Conservation (phyloP, 2,113 vertebrate genomes). For the Ivindomyrus marchei region DNA sequence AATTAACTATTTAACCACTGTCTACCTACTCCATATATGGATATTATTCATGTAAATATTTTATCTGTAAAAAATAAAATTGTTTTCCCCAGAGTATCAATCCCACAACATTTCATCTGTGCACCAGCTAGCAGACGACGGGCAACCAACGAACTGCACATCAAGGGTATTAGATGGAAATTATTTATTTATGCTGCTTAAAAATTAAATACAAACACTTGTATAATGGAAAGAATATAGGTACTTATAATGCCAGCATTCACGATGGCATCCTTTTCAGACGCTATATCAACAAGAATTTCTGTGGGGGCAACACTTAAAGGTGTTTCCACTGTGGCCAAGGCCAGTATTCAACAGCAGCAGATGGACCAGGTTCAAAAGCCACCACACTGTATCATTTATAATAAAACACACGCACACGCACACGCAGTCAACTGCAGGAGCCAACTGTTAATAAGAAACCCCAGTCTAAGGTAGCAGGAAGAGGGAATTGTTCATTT, state of each 20-base stretch:
- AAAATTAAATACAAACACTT: background rate
- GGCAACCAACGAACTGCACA: background rate
- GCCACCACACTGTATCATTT: background rate
- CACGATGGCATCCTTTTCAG: background rate
- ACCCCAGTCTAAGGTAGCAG: background rate
- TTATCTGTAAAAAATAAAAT: background rate
- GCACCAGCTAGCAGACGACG: background rate
- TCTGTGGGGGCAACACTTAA: background rate
- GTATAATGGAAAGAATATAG: background rate
- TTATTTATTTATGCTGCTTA: background rate
- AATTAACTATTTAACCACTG: background rate
- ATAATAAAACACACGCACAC: background rate
- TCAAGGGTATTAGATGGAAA: background rate
- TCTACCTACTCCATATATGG: background rate
- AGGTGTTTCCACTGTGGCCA: background rate
- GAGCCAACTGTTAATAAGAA: background rate
- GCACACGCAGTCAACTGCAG: background rate
- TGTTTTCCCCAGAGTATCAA: background rate
- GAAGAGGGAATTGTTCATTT: background rate
- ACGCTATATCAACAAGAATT: background rate
- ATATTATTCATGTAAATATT: background rate
- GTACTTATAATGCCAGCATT: background rate
- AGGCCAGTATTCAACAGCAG: background rate
- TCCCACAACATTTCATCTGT: background rate
- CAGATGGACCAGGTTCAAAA: background rate